Evolutionary conservation across 2,113 vertebrate species (phyloP), one percentile per base, ranked within the genome.

Genomic region (Anguilla rostrata): DNA sequence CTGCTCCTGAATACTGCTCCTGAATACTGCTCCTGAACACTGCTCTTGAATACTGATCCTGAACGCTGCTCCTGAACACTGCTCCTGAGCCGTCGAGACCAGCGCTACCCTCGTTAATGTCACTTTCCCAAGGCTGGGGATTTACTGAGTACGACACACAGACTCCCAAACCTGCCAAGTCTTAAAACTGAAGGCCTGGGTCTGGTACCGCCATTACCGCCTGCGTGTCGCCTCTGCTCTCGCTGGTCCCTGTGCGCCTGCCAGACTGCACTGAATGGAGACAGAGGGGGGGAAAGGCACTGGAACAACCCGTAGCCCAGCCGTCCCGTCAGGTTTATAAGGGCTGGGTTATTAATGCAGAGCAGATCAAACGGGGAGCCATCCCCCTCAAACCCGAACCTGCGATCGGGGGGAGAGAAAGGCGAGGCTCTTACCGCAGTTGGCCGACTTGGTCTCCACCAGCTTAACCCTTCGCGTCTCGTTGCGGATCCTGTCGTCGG

Each of bases 401-500:
- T 8, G 49, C 49, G 5, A 60, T 3, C 1, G 15, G 46, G 34
- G 16, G 15, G 46, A 20, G 16, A 60, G 84, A 81, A 53, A 0
- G 83, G 22, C n/a, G 22, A 26, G 78, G 34, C 34, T 34, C 97
- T 95, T 94, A 99, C 98, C 98, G 0, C 98, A 99, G 22, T 98
- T 98, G 0, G 97, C 90, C 0, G 98, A 98, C 92, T 98, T 99
- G 56, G 92, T 97, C 85, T 99, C 98, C 91, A 99, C 95, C 89
- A 97, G 80, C 90, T 94, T 97, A 88, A 99, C 97, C 1, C 96
- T 95, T 39, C 95, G 94, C 0, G 98, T 97, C 91, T 98, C 97
- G 0, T 89, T 96, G 81, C 95, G 97, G 79, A 99, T 96, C 53
- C 96, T 96, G 57, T 90, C 90, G 0, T 99, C 98, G 0, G 98